Percentiles rank a stretch among this genome's conserved stretches.
Evolutionary conservation across 1,140 invertebrate species (phyloP).

Genomic region (Glossosoma conforme): DNA sequence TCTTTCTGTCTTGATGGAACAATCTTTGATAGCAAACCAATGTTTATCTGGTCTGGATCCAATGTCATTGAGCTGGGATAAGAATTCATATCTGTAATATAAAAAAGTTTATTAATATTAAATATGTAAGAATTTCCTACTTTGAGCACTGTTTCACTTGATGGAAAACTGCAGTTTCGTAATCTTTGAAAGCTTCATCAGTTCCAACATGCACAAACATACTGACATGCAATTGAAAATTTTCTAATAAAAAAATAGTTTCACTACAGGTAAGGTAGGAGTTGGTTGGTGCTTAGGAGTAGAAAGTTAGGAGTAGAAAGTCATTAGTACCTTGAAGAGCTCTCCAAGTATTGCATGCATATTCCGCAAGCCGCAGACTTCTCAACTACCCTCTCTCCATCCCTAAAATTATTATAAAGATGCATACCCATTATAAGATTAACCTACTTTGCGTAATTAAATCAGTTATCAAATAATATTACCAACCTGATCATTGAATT

Average conservation of each 20-base stretch:
- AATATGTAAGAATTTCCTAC: background rate
- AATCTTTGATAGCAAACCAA: constrained; percentile 84
- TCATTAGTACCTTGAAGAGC: constrained; percentile 18
- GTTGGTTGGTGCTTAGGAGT: no score
- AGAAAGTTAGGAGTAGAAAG: background rate
- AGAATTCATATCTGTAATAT: constrained; percentile 61
- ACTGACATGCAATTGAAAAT: no score
- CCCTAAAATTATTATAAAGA: constrained; percentile 10
- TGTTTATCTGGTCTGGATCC: constrained; percentile 80
- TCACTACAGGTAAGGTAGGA: no score
- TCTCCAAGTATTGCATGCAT: constrained; percentile 26
- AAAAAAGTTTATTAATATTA: background rate
- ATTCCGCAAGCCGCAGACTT: constrained; percentile 21
- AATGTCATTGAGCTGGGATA: constrained; percentile 72
- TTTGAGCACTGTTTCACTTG: no score
- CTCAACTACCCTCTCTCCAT: constrained; percentile 20
- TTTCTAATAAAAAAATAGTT: background rate
- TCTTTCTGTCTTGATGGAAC: constrained; percentile 73
- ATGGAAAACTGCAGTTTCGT: no score
- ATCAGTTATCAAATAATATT: background rate
- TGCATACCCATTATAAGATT: no score
- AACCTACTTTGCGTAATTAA: no score
- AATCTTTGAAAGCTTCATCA: no score
- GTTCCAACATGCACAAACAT: no score
- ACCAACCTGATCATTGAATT: constrained; percentile 18